phyloP scores from a whole-genome alignment of 2,888 invertebrate species.

The Pinctada fucata region DNA sequence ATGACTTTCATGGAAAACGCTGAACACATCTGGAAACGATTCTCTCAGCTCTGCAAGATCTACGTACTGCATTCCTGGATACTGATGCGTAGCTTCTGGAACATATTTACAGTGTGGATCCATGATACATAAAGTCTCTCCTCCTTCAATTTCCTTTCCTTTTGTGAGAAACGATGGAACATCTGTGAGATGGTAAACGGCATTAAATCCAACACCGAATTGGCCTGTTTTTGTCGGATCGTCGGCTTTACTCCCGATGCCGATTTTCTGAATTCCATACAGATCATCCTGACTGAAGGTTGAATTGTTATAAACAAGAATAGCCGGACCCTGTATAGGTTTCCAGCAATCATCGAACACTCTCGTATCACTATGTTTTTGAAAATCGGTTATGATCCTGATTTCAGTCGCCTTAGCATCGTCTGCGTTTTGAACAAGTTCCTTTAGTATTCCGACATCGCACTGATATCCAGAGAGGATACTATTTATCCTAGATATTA shows the following conservation, averaged over 20 bases:
- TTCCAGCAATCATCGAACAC: slow-evolving; percentile 55
- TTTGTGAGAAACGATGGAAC: slow-evolving; percentile 61
- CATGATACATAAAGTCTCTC: slow-evolving; percentile 67
- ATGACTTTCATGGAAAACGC: slow-evolving; percentile 42
- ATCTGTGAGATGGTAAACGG: slow-evolving; percentile 67
- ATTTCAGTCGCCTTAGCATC: slow-evolving; percentile 70
- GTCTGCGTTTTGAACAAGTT: slow-evolving; percentile 72
- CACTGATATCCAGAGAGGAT: slow-evolving; percentile 68
- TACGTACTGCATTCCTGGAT: slow-evolving; percentile 45
- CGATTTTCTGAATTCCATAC: slow-evolving; percentile 59
- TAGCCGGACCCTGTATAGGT: slow-evolving; percentile 62
- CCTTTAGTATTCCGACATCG: slow-evolving; percentile 70
- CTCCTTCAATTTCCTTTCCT: slow-evolving; percentile 48
- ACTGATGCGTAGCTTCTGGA: slow-evolving; percentile 45
- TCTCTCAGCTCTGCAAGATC: slow-evolving; percentile 24
- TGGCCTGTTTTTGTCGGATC: slow-evolving; percentile 63
- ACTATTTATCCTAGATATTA: slow-evolving; percentile 66
- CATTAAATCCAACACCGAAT: slow-evolving; percentile 69
- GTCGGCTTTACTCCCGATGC: slow-evolving; percentile 59
- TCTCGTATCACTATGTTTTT: slow-evolving; percentile 45
- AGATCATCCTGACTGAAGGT: slow-evolving; percentile 58
- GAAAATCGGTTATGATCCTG: slow-evolving; percentile 67
- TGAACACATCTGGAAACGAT: slow-evolving; percentile 38
- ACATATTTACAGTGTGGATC: slow-evolving; percentile 69
- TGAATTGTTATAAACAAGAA: slow-evolving; percentile 63